These are phyloP conservation scores for Lepus europaeus DNA, from an alignment of 2,113 vertebrate genomes.

Conservation along the genomic window DNA sequence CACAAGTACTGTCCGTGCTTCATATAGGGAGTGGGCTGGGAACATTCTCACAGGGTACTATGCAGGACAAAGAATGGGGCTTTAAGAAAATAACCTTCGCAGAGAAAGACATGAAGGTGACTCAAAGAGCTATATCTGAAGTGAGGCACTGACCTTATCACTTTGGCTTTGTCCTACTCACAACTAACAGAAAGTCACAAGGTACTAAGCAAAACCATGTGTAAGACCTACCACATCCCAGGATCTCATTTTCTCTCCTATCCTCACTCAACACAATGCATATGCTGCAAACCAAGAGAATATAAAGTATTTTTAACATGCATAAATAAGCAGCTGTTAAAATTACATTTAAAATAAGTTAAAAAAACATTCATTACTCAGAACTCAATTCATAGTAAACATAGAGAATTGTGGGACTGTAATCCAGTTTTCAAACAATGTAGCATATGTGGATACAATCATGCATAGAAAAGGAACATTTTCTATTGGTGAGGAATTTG, in stretches of 20 bases:
- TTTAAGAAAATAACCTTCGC: not conserved
- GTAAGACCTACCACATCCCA: not conserved
- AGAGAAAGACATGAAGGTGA: not conserved
- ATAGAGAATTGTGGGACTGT: slow-evolving; percentile 16
- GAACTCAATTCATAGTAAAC: slow-evolving; percentile 60
- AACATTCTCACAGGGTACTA: not conserved
- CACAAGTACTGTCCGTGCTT: not conserved
- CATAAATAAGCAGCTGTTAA: slow-evolving; percentile 22
- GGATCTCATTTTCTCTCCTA: not conserved
- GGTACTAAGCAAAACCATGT: not conserved
- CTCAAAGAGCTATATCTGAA: not conserved
- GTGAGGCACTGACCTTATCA: not conserved
- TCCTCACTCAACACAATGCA: not conserved
- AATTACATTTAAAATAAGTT: slow-evolving; percentile 53
- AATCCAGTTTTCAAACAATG: slow-evolving; percentile 54
- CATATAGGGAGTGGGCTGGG: not conserved
- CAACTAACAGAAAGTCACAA: not conserved
- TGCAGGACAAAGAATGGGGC: fast-evolving
- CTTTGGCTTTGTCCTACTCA: not conserved
- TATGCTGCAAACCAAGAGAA: not conserved
- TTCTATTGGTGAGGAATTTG: slow-evolving; percentile 21
- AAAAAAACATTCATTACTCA: slow-evolving; percentile 54
- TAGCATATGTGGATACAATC: not conserved
- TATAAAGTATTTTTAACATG: slow-evolving; percentile 47
- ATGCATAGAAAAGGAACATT: slow-evolving; percentile 16